Conservation (phyloP, 37 sponge, comb jelly and placozoan genomes). For the Chondrilla cf. caribensis region DNA sequence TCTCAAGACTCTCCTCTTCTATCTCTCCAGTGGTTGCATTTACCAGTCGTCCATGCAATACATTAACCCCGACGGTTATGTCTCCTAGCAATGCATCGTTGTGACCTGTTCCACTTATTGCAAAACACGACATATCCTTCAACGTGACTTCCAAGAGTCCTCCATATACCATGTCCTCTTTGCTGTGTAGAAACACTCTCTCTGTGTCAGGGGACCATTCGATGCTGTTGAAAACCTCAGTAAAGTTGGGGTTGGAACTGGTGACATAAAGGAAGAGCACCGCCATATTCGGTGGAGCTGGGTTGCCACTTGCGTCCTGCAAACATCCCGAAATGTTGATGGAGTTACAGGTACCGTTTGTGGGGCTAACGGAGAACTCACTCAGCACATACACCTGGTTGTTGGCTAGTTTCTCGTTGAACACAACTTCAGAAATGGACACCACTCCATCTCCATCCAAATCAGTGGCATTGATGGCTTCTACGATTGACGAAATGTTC, state of each 20-base stretch:
- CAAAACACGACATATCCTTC: not conserved
- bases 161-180: slow-evolving; percentile 11
- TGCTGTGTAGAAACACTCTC: not conserved
- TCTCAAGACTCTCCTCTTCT: not conserved
- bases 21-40: not conserved
- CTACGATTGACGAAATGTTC: not conserved
- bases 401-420: slow-evolving; percentile 29
- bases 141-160: slow-evolving; percentile 25
- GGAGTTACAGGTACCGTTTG: not conserved
- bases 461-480: not conserved
- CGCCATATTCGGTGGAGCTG: not conserved
- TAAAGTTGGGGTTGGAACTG: slow-evolving; percentile 27
- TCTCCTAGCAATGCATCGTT: not conserved
- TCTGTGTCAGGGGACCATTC: slow-evolving; percentile 1
- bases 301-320: not conserved
- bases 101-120: not conserved
- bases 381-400: not conserved
- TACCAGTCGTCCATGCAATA: not conserved
- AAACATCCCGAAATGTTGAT: slow-evolving; percentile 23
- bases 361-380: not conserved
- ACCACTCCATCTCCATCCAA: slow-evolving; percentile 46
- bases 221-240: slow-evolving; percentile 15
- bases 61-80: not conserved
- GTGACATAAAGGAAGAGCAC: slow-evolving; percentile 44
- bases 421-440: slow-evolving; percentile 23